These are phyloP conservation scores for Aurelia aurita DNA, from an alignment of 30 jellyfish, hydroid and myxozoan genomes.

Conservation along the genomic window DNA sequence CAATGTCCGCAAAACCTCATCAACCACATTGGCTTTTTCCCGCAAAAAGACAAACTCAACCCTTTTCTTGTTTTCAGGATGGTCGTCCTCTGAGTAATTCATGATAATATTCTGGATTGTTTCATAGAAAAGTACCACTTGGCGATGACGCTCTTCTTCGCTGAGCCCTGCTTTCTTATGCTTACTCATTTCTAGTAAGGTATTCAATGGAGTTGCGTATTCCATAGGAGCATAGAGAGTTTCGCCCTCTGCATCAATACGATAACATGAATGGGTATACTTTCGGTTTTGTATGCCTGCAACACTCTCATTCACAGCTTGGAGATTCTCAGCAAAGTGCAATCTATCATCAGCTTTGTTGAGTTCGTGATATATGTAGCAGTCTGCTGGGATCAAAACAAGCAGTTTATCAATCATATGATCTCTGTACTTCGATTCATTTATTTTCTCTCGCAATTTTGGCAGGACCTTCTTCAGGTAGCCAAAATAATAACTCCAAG, in stretches of 20 bases:
- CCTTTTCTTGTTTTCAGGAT: not conserved
- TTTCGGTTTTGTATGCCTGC: constrained; percentile 1
- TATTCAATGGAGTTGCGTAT: constrained; percentile 1
- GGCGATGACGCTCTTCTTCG: not conserved
- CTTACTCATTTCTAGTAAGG: constrained; percentile 4
- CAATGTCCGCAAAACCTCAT: not conserved
- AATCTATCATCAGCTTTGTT: not conserved
- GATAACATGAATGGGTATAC: not conserved
- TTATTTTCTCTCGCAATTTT: not conserved
- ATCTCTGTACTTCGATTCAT: not conserved
- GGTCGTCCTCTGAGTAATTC: not conserved
- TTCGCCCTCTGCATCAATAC: not conserved
- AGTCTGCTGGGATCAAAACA: not conserved
- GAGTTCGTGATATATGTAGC: not conserved
- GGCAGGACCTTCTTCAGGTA: constrained; percentile 6
- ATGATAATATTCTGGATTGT: not conserved
- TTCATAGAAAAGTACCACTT: not conserved
- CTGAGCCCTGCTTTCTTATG: not conserved
- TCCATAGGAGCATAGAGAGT: not conserved
- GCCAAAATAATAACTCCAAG: constrained; percentile 7
- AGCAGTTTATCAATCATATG: not conserved
- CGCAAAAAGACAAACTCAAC: not conserved
- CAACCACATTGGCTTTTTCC: not conserved
- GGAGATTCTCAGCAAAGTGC: not conserved
- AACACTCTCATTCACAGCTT: not conserved